Evolutionary conservation across 2,888 invertebrate genomes (phyloP).

Genomic region (Aricia artaxerxes): DNA sequence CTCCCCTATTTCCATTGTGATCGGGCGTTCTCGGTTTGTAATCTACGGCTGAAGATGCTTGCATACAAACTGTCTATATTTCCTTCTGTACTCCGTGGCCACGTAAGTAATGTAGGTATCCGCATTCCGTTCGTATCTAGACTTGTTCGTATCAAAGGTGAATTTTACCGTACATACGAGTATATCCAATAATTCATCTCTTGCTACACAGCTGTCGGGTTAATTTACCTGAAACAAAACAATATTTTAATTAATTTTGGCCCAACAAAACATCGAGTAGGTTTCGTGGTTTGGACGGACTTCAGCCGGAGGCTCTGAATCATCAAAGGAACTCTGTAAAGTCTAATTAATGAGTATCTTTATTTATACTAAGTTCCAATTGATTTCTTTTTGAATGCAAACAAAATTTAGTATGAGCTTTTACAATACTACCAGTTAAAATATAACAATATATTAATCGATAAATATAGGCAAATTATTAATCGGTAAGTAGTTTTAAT

Average conservation of each 20-base stretch:
- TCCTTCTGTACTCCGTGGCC: too few species aligned
- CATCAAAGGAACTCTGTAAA: conserved; percentile 11
- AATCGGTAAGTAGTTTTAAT: too few species aligned
- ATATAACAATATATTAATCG: too few species aligned
- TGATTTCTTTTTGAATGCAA: background rate
- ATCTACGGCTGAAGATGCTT: too few species aligned
- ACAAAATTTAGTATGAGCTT: background rate
- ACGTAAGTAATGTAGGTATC: too few species aligned
- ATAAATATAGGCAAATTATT: too few species aligned
- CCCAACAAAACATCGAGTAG: conserved; percentile 7
- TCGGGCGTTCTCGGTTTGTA: too few species aligned
- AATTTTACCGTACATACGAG: background rate
- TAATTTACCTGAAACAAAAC: conserved; percentile 33
- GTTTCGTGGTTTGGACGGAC: conserved; percentile 10
- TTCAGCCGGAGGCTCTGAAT: conserved; percentile 7
- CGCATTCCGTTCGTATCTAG: too few species aligned
- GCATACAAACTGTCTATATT: too few species aligned
- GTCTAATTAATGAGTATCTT: background rate
- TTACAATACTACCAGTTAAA: too few species aligned
- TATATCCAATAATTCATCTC: background rate
- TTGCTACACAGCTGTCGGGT: conserved; percentile 1
- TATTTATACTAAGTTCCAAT: background rate
- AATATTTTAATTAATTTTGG: conserved; percentile 29
- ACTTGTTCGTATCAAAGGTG: too few species aligned
- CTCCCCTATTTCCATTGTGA: too few species aligned